A percentile compares a stretch with the other conserved stretches of the same genome.
These are phyloP conservation scores for Julus scanicus DNA, from an alignment of 2,888 invertebrate genomes.

Conservation along the genomic window DNA sequence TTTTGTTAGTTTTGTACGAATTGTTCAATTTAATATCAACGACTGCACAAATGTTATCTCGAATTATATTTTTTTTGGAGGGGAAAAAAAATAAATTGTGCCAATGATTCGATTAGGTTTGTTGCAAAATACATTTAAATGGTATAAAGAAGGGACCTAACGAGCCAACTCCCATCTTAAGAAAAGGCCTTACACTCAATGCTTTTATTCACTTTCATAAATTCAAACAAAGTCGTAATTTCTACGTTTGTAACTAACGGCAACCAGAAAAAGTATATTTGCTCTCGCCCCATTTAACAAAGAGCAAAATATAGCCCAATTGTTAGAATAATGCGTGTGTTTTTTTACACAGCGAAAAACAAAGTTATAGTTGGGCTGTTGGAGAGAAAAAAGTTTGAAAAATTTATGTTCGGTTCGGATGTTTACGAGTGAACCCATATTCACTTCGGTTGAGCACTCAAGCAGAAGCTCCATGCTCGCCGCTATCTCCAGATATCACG, in stretches of 20 bases:
- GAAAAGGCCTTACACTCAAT: not conserved
- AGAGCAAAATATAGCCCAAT: not conserved
- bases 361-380: not conserved
- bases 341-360: not conserved
- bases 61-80: not conserved
- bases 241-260: constrained; percentile 1
- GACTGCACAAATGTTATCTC: not conserved
- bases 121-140: not conserved
- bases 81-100: not conserved
- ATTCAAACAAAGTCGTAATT: constrained; percentile 7
- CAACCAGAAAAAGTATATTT: not conserved
- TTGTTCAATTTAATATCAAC: not conserved
- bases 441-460: constrained; percentile 16
- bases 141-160: not conserved
- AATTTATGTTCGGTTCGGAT: not conserved
- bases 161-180: not conserved
- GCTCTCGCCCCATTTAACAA: constrained; percentile 14
- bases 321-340: not conserved
- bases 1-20: not conserved
- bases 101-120: not conserved
- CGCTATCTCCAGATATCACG: not conserved
- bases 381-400: not conserved
- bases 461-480: not conserved
- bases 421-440: constrained; percentile 32
- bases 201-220: constrained; percentile 22